Evolutionary conservation across 2,888 invertebrate genomes (phyloP).

Genomic region (Heliconius ismenius): DNA sequence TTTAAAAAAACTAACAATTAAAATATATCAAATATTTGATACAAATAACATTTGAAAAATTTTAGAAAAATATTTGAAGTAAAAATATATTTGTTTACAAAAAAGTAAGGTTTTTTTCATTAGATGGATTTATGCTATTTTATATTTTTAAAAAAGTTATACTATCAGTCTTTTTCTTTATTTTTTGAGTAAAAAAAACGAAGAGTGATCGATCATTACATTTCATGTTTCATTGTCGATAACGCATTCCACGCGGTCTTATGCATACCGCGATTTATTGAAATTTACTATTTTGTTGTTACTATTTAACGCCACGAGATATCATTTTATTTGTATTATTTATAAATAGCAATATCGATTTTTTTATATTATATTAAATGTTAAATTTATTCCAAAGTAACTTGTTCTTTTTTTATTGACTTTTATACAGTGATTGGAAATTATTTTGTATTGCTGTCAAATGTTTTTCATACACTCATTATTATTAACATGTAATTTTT

Average conservation of each 20-base stretch:
- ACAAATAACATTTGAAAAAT: background rate
- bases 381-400: background rate
- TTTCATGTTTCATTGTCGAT: conserved; percentile 44
- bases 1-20: no score
- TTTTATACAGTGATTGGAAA: background rate
- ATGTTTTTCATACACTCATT: background rate
- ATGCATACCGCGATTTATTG: background rate
- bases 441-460: background rate
- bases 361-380: background rate
- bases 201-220: conserved; percentile 40
- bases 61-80: background rate
- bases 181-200: conserved; percentile 45
- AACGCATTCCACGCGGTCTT: conserved; percentile 63
- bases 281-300: conserved; percentile 10
- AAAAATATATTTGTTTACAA: background rate
- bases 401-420: no score
- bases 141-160: background rate
- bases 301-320: conserved; percentile 6
- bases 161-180: background rate
- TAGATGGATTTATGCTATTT: background rate
- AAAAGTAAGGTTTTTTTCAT: background rate
- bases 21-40: no score
- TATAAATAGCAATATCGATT: background rate
- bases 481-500: background rate
- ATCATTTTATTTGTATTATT: background rate